Evolutionary conservation across 1,140 invertebrate genomes (phyloP).

Genomic region (Drosophila virilis): DNA sequence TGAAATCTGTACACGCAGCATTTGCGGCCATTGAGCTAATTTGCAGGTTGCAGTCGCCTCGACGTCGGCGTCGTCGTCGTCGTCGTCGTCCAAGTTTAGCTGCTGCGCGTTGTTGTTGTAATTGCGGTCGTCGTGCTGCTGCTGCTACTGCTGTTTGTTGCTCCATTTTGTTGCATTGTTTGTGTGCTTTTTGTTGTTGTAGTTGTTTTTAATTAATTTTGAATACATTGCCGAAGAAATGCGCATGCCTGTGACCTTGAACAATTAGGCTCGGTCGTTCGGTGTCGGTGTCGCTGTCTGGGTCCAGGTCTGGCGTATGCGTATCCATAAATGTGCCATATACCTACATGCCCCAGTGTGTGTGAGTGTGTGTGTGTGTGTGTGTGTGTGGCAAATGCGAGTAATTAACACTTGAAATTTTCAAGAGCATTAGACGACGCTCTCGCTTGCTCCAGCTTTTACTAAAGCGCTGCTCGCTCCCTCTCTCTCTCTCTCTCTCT

Average conservation of each 20-base stretch:
- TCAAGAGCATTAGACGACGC: constrained; percentile 70
- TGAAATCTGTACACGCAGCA: constrained; percentile 49
- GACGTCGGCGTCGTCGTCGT: constrained; percentile 17
- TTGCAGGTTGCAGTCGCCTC: constrained; percentile 38
- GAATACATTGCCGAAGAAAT: constrained; percentile 69
- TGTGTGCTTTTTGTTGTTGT: constrained; percentile 31
- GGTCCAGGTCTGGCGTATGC: constrained; percentile 54
- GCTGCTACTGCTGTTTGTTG: constrained; percentile 18
- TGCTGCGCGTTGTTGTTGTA: constrained; percentile 22
- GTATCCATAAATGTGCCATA: constrained; percentile 59
- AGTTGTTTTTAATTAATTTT: constrained; percentile 74
- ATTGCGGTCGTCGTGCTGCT: constrained; percentile 31
- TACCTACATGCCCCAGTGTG: constrained; percentile 50
- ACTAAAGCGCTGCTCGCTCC: background rate
- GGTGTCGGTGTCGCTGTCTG: constrained; percentile 44
- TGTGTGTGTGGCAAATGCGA: constrained; percentile 54
- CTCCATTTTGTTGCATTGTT: constrained; percentile 54
- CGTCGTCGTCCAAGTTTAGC: constrained; percentile 32
- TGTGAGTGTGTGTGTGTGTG: constrained; percentile 20
- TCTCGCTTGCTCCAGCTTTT: constrained; percentile 30
- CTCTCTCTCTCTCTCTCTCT: constrained; percentile 13
- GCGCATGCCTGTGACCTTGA: constrained; percentile 80
- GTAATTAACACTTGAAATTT: constrained; percentile 78
- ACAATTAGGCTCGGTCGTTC: constrained; percentile 64
- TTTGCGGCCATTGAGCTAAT: constrained; percentile 59